phyloP scores from a whole-genome alignment of 2,888 invertebrate genomes.

The Saturnia japonica region DNA sequence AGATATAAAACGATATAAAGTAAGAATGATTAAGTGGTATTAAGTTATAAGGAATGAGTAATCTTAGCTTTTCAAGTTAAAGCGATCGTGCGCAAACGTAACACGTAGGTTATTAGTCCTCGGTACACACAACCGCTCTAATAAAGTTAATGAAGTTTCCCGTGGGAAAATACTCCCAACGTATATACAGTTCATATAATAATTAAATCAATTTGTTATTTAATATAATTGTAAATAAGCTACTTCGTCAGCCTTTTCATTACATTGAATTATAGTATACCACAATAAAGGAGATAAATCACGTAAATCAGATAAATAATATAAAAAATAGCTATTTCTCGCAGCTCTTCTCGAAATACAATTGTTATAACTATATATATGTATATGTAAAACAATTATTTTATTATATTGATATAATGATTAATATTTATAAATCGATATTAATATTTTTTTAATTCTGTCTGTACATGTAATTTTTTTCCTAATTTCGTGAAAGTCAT shows the following conservation, averaged over 20 bases:
- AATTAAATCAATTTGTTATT: not conserved
- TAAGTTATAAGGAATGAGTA: conserved; percentile 6
- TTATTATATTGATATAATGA: too few species aligned
- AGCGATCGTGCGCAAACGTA: conserved; percentile 16
- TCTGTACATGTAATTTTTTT: too few species aligned
- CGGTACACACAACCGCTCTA: not conserved
- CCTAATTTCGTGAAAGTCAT: too few species aligned
- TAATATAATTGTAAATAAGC: not conserved
- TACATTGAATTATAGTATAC: not conserved
- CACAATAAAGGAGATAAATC: not conserved
- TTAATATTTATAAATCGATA: too few species aligned
- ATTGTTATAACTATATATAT: not conserved
- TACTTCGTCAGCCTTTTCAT: not conserved
- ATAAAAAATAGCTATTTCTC: not conserved
- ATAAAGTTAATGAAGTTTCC: conserved; percentile 8
- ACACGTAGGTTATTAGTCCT: conserved; percentile 12
- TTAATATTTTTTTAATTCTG: too few species aligned
- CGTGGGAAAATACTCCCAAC: conserved; percentile 4
- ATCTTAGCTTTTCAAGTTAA: conserved; percentile 12
- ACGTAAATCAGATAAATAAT: not conserved
- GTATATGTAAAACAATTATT: too few species aligned
- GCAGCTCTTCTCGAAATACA: not conserved
- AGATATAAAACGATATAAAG: not conserved
- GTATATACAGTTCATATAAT: not conserved
- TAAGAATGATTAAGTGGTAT: conserved; percentile 4